Conservation (phyloP, 92 coral and sea anemone species). For the Porites cylindrica region DNA sequence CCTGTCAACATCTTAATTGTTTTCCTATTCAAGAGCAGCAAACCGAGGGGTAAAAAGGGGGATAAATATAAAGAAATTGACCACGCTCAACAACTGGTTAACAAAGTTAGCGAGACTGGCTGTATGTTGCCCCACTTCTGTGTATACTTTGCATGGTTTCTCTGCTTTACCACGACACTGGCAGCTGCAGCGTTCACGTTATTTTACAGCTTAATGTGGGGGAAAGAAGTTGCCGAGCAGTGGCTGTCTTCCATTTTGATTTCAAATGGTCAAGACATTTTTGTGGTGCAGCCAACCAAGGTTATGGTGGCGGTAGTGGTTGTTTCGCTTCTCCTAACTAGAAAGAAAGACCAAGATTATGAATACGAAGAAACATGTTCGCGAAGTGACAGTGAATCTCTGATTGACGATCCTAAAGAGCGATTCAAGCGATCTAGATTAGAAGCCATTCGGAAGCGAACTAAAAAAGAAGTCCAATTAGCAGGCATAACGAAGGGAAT, state of each 20-base stretch:
- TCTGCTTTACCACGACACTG: slow-evolving; percentile 49
- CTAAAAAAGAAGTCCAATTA: slow-evolving; percentile 11
- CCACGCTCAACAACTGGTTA: slow-evolving; percentile 2
- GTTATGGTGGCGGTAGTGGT: slow-evolving; percentile 60
- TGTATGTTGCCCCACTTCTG: slow-evolving; percentile 70
- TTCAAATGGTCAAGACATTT: slow-evolving; percentile 62
- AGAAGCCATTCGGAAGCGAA: slow-evolving; percentile 26
- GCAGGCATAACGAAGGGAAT: slow-evolving; percentile 12
- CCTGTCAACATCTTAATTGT: slow-evolving; percentile 60
- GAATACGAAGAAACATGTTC: neutral
- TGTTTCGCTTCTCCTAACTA: slow-evolving; percentile 36
- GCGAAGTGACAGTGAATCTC: neutral
- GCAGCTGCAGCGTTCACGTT: slow-evolving; percentile 72
- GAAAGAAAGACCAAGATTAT: neutral
- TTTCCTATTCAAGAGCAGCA: slow-evolving; percentile 17
- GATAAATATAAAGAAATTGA: neutral
- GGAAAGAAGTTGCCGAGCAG: slow-evolving; percentile 68
- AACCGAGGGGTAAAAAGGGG: neutral
- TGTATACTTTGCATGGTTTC: slow-evolving; percentile 70
- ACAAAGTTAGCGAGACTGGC: neutral
- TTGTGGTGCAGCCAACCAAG: slow-evolving; percentile 69
- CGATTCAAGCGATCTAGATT: slow-evolving; percentile 12
- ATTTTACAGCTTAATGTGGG: slow-evolving; percentile 79
- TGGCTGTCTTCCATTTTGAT: slow-evolving; percentile 73
- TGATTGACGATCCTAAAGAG: slow-evolving; percentile 24